These are phyloP conservation scores for Heteromormyrus szaboi DNA, from an alignment of 2,797 vertebrate species.

Conservation along the genomic window DNA sequence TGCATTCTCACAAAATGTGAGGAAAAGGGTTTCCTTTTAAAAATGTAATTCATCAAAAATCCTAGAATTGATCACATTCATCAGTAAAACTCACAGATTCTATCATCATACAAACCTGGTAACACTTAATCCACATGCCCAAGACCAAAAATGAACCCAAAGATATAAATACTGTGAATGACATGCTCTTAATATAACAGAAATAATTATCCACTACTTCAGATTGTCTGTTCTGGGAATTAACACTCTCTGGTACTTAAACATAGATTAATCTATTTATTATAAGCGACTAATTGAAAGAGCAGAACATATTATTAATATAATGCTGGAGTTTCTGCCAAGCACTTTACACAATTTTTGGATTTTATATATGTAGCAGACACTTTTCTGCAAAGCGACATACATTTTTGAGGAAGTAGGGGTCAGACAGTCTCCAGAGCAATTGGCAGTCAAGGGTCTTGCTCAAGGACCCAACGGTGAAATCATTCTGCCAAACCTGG, in stretches of 20 bases:
- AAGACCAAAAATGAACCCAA: neutral
- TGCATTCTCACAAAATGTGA: neutral
- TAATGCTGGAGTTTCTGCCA: neutral
- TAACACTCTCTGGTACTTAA: neutral
- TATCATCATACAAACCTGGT: neutral
- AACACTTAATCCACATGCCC: neutral
- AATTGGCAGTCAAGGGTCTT: neutral
- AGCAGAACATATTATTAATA: neutral
- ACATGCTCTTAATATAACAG: neutral
- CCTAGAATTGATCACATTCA: neutral
- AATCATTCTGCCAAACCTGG: neutral
- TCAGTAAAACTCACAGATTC: neutral
- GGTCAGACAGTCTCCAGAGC: neutral
- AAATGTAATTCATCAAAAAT: neutral
- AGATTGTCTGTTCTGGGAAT: neutral
- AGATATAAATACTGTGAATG: neutral
- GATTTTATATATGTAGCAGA: neutral
- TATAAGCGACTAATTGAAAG: neutral
- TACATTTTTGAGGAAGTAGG: neutral
- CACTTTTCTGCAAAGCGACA: neutral
- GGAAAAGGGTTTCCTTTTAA: neutral
- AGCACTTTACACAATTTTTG: neutral
- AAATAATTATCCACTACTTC: neutral
- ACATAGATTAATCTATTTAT: neutral
- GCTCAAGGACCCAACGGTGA: neutral